A percentile compares a stretch with the other conserved stretches of the same genome.
Conservation (phyloP, 2,113 vertebrate species). For the Romanogobio albipinnatus region DNA sequence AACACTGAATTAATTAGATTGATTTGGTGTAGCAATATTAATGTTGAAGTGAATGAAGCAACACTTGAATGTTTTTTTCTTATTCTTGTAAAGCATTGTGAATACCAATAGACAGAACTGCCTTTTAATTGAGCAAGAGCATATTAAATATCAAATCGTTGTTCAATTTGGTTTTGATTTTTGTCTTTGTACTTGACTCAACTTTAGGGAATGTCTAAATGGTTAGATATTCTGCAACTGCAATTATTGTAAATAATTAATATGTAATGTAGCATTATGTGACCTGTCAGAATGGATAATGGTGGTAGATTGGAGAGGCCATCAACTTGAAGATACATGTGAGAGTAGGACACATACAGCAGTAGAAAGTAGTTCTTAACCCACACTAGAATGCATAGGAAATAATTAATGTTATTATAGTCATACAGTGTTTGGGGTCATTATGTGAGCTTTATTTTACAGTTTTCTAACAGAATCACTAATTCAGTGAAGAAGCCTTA, state of each 20-base stretch:
- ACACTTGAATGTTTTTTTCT: background rate
- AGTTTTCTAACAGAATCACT: background rate
- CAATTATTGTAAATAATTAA: slow-evolving; percentile 9
- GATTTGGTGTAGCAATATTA: background rate
- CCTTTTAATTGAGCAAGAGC: background rate
- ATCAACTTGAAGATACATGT: slow-evolving; percentile 14
- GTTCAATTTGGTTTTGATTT: background rate
- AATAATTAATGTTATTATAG: slow-evolving; percentile 1
- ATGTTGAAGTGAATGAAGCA: background rate
- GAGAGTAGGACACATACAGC: background rate
- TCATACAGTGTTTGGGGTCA: slow-evolving; percentile 4
- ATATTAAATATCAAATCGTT: background rate
- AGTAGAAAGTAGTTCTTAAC: background rate
- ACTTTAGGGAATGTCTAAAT: background rate
- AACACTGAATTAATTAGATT: background rate
- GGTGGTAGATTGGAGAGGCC: slow-evolving; percentile 4
- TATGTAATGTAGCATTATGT: background rate
- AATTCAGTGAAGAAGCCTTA: background rate
- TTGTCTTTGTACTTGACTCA: background rate
- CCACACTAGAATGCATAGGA: background rate
- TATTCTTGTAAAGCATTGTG: background rate
- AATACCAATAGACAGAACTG: background rate
- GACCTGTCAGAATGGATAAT: slow-evolving; percentile 16
- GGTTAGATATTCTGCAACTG: background rate
- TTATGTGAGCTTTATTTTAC: background rate